A percentile compares a stretch with the other conserved stretches of the same genome.
Conservation (phyloP, 2,113 vertebrate genomes). For the Myiagra hebetior region DNA sequence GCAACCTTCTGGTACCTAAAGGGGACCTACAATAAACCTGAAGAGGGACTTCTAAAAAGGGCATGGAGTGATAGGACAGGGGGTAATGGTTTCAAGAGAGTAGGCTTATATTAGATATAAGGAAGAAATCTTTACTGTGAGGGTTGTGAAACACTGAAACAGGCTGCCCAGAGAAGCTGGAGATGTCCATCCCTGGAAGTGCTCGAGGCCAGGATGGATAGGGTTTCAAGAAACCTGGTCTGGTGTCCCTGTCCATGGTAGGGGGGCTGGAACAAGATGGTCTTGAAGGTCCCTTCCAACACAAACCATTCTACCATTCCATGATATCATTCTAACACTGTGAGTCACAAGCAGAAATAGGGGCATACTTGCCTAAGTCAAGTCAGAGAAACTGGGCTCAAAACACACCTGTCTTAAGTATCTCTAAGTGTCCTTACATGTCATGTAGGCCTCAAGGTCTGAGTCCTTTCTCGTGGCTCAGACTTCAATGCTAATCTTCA, state of each 20-base stretch:
- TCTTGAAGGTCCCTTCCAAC: not conserved
- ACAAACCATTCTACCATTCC: not conserved
- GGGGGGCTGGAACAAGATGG: not conserved
- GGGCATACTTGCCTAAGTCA: rapidly evolving
- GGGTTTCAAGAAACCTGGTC: not conserved
- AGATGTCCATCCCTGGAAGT: not conserved
- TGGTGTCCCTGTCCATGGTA: not conserved
- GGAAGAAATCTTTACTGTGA: not conserved
- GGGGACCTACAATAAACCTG: not conserved
- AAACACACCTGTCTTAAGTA: not conserved
- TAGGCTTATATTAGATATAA: not conserved
- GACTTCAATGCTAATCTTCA: not conserved
- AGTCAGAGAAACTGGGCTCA: not conserved
- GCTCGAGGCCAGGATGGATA: not conserved
- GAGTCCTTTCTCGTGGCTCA: not conserved
- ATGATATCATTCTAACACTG: not conserved
- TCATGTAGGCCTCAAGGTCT: not conserved
- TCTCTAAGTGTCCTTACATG: no score
- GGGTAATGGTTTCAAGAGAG: not conserved
- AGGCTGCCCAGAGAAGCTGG: not conserved
- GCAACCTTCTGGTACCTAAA: not conserved
- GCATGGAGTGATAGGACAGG: not conserved
- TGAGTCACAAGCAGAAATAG: not conserved
- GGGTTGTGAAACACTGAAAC: not conserved
- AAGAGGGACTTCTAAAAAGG: not conserved